These are phyloP conservation scores for Papilio xuthus DNA, from an alignment of 1,140 invertebrate species.

Conservation along the genomic window DNA sequence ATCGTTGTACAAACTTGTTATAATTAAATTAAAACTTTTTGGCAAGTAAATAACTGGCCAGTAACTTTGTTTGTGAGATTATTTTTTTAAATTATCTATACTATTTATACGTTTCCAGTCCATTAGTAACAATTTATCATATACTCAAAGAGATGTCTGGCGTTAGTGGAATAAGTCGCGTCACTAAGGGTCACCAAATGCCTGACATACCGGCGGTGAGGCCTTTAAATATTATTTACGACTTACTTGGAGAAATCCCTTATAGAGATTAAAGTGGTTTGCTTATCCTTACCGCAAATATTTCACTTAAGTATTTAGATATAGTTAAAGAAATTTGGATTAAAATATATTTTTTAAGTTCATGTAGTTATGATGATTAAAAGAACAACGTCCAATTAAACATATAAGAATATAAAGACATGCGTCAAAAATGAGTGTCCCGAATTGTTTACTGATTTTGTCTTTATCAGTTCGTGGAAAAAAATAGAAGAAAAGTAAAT, in stretches of 20 bases:
- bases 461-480: background rate
- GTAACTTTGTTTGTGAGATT: background rate
- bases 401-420: too few species aligned
- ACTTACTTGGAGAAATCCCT: slow-evolving; percentile 37
- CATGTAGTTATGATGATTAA: background rate
- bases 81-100: background rate
- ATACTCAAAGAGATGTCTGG: slow-evolving; percentile 41
- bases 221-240: slow-evolving; percentile 52
- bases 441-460: too few species aligned
- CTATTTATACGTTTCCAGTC: background rate
- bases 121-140: slow-evolving; percentile 33
- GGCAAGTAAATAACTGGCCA: too few species aligned
- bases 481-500: background rate
- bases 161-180: slow-evolving; percentile 53
- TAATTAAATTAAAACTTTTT: too few species aligned
- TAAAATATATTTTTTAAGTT: background rate
- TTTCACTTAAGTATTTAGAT: slow-evolving; percentile 13
- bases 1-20: too few species aligned
- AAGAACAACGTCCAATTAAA: too few species aligned
- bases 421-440: too few species aligned
- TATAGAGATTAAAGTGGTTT: slow-evolving; percentile 25
- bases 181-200: slow-evolving; percentile 46
- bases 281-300: slow-evolving; percentile 6
- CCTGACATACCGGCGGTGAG: slow-evolving; percentile 43
- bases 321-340: background rate